Evolutionary conservation across 2,797 vertebrate species (phyloP).

Genomic region (Anisognathus igniventris): DNA sequence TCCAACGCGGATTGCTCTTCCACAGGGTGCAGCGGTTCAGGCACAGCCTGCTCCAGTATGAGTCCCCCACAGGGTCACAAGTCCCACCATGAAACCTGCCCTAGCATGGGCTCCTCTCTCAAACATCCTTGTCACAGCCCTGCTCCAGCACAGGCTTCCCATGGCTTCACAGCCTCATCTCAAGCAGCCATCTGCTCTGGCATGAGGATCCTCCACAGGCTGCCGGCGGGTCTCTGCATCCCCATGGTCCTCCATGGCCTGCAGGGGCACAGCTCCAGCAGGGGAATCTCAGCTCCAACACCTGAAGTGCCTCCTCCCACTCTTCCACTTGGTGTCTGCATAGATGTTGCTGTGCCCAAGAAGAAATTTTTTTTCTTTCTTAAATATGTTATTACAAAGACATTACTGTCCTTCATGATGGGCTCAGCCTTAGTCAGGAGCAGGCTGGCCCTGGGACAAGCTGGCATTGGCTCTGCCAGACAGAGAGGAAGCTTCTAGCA

Average conservation of each 20-base stretch:
- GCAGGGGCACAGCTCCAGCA: not conserved
- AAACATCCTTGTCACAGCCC: not conserved
- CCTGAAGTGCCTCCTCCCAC: not conserved
- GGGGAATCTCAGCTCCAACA: not conserved
- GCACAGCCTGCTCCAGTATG: not conserved
- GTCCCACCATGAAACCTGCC: not conserved
- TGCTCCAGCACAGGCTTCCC: not conserved
- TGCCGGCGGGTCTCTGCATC: not conserved
- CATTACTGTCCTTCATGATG: not conserved
- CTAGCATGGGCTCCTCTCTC: not conserved
- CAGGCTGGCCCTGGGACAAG: not conserved
- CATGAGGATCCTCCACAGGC: not conserved
- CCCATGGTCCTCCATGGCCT: not conserved
- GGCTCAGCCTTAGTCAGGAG: not conserved
- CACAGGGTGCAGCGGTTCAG: not conserved
- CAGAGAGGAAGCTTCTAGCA: not conserved
- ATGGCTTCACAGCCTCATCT: not conserved
- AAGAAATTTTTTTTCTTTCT: not conserved
- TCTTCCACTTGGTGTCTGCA: not conserved
- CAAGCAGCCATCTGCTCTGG: rapidly evolving
- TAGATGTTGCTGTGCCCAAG: not conserved
- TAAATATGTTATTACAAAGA: not conserved
- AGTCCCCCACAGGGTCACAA: not conserved
- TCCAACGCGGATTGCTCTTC: not conserved
- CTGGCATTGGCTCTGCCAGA: not conserved